Evolutionary conservation across 2,888 invertebrate species (phyloP).

Genomic region (Neoitamus cyanurus): DNA sequence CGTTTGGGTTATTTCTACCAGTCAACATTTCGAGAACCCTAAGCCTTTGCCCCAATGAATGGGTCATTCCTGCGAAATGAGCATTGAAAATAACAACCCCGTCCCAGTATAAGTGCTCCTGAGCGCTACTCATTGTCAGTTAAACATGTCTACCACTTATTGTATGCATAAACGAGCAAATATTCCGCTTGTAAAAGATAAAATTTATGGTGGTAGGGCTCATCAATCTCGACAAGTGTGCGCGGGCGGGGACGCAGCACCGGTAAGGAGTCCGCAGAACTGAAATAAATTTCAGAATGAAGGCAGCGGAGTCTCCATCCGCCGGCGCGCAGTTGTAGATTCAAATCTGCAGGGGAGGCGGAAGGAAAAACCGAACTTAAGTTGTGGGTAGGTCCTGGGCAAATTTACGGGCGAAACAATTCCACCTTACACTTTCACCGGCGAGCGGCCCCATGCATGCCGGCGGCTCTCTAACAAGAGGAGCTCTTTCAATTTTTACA

Average conservation of each 20-base stretch:
- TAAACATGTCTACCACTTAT: not conserved
- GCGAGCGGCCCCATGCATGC: not conserved
- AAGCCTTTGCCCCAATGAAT: no score
- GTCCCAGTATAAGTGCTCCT: no score
- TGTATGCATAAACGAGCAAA: conserved; percentile 28
- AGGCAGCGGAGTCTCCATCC: not conserved
- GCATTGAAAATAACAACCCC: not conserved
- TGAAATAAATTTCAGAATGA: conserved; percentile 29
- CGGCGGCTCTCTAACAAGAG: not conserved
- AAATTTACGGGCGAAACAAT: conserved; percentile 36
- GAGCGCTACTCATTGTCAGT: not conserved
- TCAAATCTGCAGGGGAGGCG: not conserved
- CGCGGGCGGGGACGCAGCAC: not conserved
- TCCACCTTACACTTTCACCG: conserved; percentile 30
- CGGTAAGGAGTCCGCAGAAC: not conserved
- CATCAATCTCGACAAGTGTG: conserved; percentile 49
- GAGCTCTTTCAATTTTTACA: conserved; percentile 34
- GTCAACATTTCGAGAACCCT: no score
- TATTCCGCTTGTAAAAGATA: conserved; percentile 37
- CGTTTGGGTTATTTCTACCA: no score
- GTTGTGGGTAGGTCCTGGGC: conserved; percentile 25
- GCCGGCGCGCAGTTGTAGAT: not conserved
- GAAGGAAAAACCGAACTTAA: not conserved
- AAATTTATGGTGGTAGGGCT: conserved; percentile 50
- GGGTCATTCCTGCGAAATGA: not conserved